These are phyloP conservation scores for Chironomus riparius DNA, from an alignment of 2,888 invertebrate species.

Conservation along the genomic window DNA sequence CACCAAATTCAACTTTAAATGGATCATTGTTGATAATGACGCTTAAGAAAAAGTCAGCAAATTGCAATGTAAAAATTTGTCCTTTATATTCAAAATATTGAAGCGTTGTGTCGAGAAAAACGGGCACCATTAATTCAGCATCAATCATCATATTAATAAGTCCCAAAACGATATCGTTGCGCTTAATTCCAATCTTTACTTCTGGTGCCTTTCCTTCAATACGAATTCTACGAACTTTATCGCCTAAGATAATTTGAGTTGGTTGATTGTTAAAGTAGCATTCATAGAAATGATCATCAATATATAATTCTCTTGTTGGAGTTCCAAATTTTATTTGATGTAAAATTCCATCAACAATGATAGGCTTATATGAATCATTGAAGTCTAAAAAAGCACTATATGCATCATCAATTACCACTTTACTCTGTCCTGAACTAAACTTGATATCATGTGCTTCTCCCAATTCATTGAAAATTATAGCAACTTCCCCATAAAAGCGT, in stretches of 20 bases:
- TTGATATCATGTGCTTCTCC: conserved; percentile 78
- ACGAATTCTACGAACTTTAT: conserved; percentile 65
- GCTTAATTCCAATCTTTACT: conserved; percentile 78
- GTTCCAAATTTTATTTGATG: conserved; percentile 81
- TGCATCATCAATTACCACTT: conserved; percentile 67
- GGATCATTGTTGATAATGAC: conserved; percentile 71
- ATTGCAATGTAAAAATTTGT: conserved; percentile 64
- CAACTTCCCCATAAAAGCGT: conserved; percentile 75
- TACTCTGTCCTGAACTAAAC: conserved; percentile 69
- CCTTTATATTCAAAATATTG: conserved; percentile 70
- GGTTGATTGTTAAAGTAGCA: conserved; percentile 88
- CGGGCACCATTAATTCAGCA: conserved; percentile 65
- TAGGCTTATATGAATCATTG: conserved; percentile 63
- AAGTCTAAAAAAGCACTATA: conserved; percentile 48
- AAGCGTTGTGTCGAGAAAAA: conserved; percentile 74
- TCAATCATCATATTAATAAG: conserved; percentile 77
- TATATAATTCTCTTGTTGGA: conserved; percentile 81
- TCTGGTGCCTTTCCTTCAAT: conserved; percentile 88
- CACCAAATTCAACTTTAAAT: conserved; percentile 73
- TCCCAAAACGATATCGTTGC: conserved; percentile 74
- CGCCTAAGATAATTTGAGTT: conserved; percentile 68
- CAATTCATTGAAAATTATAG: conserved; percentile 75
- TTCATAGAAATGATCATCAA: conserved; percentile 83
- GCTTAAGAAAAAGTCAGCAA: conserved; percentile 63
- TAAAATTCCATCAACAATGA: conserved; percentile 61